Evolutionary conservation across 1,140 invertebrate species (phyloP).

Genomic region (Drosophila orosa): DNA sequence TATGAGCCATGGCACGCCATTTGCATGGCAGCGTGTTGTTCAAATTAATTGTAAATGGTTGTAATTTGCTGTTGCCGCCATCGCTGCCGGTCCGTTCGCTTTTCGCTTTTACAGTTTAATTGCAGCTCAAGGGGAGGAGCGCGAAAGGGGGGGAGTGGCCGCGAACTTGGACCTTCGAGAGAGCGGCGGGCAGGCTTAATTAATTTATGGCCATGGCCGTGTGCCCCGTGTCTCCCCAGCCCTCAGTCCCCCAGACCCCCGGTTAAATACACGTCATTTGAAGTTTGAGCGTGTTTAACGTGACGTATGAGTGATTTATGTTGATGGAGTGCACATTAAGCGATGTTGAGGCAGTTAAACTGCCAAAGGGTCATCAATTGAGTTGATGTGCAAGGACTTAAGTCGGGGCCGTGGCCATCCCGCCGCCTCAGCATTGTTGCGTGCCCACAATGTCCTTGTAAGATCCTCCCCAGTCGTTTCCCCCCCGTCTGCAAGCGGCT

Average conservation of each 20-base stretch:
- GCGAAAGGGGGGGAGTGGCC: conserved; percentile 12
- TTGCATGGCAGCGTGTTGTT: conserved; percentile 77
- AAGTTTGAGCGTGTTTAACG: conserved; percentile 79
- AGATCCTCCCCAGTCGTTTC: neutral
- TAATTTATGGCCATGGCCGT: conserved; percentile 76
- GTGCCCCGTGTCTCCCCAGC: conserved; percentile 6
- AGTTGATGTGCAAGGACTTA: conserved; percentile 47
- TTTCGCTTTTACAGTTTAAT: conserved; percentile 80
- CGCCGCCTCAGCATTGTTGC: conserved; percentile 7
- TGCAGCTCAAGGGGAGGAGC: conserved; percentile 59
- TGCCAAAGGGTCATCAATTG: conserved; percentile 73
- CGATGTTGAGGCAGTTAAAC: conserved; percentile 63
- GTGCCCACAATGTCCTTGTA: conserved; percentile 31
- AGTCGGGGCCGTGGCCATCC: conserved; percentile 17
- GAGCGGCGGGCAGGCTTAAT: conserved; percentile 57
- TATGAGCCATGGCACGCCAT: conserved; percentile 81
- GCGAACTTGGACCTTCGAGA: conserved; percentile 44
- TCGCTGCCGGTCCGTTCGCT: conserved; percentile 35
- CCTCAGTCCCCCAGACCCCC: neutral
- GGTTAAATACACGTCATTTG: conserved; percentile 69
- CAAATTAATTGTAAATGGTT: conserved; percentile 82
- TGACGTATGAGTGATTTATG: conserved; percentile 82
- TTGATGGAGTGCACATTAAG: conserved; percentile 72
- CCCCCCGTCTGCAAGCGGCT: conserved; percentile 15
- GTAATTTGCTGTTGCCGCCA: conserved; percentile 70